Evolutionary conservation across 2,888 invertebrate species (phyloP).

Genomic region (Gerris lacustris): DNA sequence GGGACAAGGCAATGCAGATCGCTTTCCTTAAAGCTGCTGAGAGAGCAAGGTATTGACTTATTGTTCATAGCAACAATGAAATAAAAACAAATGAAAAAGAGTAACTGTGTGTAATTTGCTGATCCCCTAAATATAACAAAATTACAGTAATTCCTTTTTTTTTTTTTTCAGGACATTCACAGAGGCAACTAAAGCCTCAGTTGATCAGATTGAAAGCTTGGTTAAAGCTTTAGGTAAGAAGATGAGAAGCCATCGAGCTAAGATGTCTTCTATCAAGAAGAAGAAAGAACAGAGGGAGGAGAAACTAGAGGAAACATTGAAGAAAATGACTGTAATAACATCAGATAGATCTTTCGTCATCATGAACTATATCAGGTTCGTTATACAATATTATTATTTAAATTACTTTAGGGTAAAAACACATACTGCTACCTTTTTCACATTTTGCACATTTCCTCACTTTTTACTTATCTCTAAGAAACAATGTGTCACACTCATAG

Average conservation of each 20-base stretch:
- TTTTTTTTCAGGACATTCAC: not conserved
- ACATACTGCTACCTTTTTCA: too few species aligned
- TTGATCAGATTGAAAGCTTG: conserved; percentile 1
- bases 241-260: not conserved
- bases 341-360: not conserved
- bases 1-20: not conserved
- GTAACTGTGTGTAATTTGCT: too few species aligned
- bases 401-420: too few species aligned
- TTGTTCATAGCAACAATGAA: too few species aligned
- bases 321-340: conserved; percentile 5
- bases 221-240: conserved; percentile 7
- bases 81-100: too few species aligned
- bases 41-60: not conserved
- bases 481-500: too few species aligned
- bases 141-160: too few species aligned
- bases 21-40: not conserved
- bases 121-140: too few species aligned
- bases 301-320: not conserved
- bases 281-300: not conserved
- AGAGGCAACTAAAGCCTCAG: not conserved
- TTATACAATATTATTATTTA: not conserved
- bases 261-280: not conserved
- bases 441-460: too few species aligned
- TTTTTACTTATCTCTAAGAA: too few species aligned
- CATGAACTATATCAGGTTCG: conserved; percentile 8